Percentiles rank a stretch among this genome's conserved stretches.
These are phyloP conservation scores for Xestia sexstrigata DNA, from an alignment of 2,888 invertebrate genomes.

Conservation along the genomic window DNA sequence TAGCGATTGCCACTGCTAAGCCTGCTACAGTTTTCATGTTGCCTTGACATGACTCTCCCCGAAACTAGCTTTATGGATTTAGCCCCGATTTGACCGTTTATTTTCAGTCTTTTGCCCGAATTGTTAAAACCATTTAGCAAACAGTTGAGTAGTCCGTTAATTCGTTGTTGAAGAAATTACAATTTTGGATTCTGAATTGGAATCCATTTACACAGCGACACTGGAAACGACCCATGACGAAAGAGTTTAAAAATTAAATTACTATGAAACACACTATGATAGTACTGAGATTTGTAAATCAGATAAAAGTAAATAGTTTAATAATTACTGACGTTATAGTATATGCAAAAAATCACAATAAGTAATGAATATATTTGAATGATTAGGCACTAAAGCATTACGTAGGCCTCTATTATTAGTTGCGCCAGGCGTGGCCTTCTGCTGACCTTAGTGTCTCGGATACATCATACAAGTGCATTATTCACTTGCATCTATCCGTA, in stretches of 20 bases:
- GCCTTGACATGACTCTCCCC: constrained; percentile 33
- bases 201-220: not conserved
- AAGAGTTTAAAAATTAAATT: not conserved
- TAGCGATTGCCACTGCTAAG: constrained; percentile 24
- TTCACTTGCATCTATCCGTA: constrained; percentile 56
- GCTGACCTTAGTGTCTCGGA: constrained; percentile 68
- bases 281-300: not conserved
- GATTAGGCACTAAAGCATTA: constrained; percentile 49
- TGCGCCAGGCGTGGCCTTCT: constrained; percentile 69
- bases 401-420: constrained; percentile 65
- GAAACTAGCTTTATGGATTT: constrained; percentile 4
- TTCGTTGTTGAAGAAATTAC: not conserved
- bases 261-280: not conserved
- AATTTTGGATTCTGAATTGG: not conserved
- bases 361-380: constrained; percentile 41
- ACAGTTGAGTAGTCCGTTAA: not conserved
- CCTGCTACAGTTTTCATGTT: constrained; percentile 30
- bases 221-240: not conserved
- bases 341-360: constrained; percentile 28
- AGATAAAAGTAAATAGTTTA: constrained; percentile 22
- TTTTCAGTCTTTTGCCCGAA: not conserved
- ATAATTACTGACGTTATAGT: not conserved
- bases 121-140: not conserved
- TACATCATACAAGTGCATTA: constrained; percentile 58
- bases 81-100: constrained; percentile 3